A percentile compares a stretch with the other conserved stretches of the same genome.
These are phyloP conservation scores for Cyanoderma ruficeps DNA, from an alignment of 2,113 vertebrate species.

Conservation along the genomic window DNA sequence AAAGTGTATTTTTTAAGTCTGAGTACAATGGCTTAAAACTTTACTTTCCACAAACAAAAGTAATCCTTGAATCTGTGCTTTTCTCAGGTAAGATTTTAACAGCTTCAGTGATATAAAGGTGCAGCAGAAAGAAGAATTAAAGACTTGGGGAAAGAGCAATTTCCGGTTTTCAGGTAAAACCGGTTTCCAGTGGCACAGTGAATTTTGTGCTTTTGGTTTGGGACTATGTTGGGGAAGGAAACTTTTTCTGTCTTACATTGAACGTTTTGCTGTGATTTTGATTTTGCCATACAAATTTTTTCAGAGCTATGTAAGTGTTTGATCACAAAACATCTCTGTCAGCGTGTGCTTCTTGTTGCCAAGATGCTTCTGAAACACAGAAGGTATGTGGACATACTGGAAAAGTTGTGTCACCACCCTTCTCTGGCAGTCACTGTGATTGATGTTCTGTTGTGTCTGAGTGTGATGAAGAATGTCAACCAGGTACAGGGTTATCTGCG, in stretches of 20 bases:
- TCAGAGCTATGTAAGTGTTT: background rate
- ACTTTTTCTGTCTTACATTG: background rate
- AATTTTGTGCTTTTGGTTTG: background rate
- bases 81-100: background rate
- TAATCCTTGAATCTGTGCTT: background rate
- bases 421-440: background rate
- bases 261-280: background rate
- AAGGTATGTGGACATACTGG: background rate
- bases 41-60: background rate
- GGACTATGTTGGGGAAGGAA: background rate
- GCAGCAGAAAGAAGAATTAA: background rate
- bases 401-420: background rate
- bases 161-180: background rate
- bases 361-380: background rate
- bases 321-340: background rate
- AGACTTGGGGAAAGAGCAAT: background rate
- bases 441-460: background rate
- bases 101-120: background rate
- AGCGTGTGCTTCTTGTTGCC: background rate
- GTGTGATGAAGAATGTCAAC: background rate
- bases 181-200: background rate
- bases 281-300: background rate
- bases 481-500: background rate
- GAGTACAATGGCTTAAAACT: background rate
- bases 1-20: background rate